Percentiles rank a stretch among this genome's conserved stretches.
Evolutionary conservation across 2,113 vertebrate species (phyloP).

Genomic region (Caranx melampygus): DNA sequence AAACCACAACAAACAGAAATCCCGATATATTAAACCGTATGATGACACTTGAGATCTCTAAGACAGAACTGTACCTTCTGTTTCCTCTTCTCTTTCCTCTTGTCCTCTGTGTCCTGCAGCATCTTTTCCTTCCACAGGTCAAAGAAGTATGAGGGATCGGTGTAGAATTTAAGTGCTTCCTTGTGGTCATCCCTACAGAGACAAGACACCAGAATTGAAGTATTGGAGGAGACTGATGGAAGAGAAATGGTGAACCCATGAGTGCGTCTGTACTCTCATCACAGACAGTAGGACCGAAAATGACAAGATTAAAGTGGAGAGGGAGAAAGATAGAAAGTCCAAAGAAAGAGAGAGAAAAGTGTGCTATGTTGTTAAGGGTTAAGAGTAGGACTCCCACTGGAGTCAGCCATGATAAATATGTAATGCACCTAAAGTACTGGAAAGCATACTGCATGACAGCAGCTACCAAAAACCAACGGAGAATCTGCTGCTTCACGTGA

Average conservation of each 20-base stretch:
- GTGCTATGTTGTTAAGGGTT: conserved; percentile 33
- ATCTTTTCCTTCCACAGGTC: conserved; percentile 99
- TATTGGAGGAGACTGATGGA: conserved; percentile 25
- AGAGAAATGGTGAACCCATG: not conserved
- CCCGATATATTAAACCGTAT: not conserved
- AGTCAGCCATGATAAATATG: conserved; percentile 48
- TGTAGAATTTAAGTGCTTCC: conserved; percentile 97
- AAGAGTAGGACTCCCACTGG: conserved; percentile 47
- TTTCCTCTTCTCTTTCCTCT: conserved; percentile 92
- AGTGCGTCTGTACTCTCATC: conserved; percentile 1
- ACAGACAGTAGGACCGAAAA: not conserved
- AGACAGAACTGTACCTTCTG: conserved; percentile 77
- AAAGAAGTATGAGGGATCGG: conserved; percentile 98
- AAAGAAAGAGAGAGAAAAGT: conserved; percentile 18
- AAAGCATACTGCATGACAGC: conserved; percentile 47
- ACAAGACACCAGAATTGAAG: conserved; percentile 17
- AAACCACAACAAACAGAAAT: not conserved
- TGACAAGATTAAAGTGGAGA: conserved; percentile 23
- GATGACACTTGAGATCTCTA: not conserved
- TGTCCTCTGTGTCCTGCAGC: conserved; percentile 99
- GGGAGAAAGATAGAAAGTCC: not conserved
- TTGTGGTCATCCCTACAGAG: conserved; percentile 93
- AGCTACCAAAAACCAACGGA: not conserved
- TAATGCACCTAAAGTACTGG: conserved; percentile 47
- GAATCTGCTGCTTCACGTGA: conserved; percentile 30